Conservation (phyloP, 2,888 invertebrate genomes). For the Drosophila gaucha region DNA sequence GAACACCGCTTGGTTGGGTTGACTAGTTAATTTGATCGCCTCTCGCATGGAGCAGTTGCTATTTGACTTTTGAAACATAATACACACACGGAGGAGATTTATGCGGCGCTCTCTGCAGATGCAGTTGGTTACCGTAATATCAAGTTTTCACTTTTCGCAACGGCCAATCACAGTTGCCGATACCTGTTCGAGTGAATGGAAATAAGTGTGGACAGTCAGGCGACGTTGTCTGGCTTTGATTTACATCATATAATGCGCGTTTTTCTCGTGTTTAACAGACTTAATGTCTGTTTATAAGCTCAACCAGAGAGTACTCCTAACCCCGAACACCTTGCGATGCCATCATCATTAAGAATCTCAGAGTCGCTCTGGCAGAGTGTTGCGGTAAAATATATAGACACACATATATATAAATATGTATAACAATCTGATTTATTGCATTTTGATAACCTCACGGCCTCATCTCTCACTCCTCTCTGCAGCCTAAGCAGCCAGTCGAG, state of each 20-base stretch:
- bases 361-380: conserved; percentile 45
- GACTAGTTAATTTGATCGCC: conserved; percentile 17
- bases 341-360: conserved; percentile 40
- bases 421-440: conserved; percentile 77
- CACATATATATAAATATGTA: conserved; percentile 20
- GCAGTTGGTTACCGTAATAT: conserved; percentile 44
- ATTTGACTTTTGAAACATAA: conserved; percentile 51
- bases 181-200: conserved; percentile 50
- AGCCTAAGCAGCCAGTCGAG: conserved; percentile 35
- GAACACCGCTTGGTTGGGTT: conserved; percentile 1
- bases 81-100: conserved; percentile 46
- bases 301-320: background rate
- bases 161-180: conserved; percentile 31
- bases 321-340: conserved; percentile 16
- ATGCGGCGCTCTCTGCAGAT: conserved; percentile 28
- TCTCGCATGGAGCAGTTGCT: conserved; percentile 20
- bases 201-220: conserved; percentile 63
- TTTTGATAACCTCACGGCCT: conserved; percentile 74
- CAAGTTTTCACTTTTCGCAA: conserved; percentile 67
- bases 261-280: conserved; percentile 75
- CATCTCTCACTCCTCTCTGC: conserved; percentile 23
- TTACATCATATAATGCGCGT: conserved; percentile 73
- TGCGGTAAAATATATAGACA: conserved; percentile 48
- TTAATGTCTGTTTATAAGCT: conserved; percentile 74
- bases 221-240: conserved; percentile 59